Conservation (phyloP, 2,888 invertebrate genomes). For the Beris morrisii region DNA sequence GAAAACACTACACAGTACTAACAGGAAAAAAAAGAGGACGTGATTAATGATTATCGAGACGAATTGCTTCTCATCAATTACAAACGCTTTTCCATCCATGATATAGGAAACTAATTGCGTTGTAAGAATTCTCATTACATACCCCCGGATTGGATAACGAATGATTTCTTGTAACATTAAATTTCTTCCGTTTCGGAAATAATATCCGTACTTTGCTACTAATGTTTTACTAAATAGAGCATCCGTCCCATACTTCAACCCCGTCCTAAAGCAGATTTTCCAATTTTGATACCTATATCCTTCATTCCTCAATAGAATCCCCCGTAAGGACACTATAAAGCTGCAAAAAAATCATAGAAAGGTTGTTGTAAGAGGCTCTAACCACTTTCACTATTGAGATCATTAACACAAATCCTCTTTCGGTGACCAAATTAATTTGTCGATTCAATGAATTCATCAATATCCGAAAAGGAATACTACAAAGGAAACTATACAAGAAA, state of each 20-base stretch:
- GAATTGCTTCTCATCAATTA: constrained; percentile 8
- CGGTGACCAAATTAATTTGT: constrained; percentile 28
- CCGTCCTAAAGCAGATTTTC: too few species aligned
- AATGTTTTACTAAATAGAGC: too few species aligned
- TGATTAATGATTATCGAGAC: constrained; percentile 13
- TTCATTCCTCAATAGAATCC: too few species aligned
- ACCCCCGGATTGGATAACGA: too few species aligned
- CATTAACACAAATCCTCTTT: constrained; percentile 29
- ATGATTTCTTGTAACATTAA: too few species aligned
- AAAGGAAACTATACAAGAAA: background rate
- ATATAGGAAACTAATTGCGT: too few species aligned
- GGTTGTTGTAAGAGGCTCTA: background rate
- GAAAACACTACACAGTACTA: background rate
- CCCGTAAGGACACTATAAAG: too few species aligned
- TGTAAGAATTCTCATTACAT: too few species aligned
- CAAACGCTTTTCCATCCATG: too few species aligned
- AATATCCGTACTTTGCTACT: too few species aligned
- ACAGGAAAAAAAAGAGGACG: background rate
- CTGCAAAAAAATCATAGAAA: background rate
- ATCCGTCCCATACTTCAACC: too few species aligned
- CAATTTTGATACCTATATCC: background rate
- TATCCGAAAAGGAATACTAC: background rate
- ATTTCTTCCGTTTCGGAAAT: too few species aligned
- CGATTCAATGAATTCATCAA: constrained; percentile 25
- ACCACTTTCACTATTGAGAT: background rate